These are phyloP conservation scores for Oasisia sp. DNA, from an alignment of 2,888 invertebrate species.

Conservation along the genomic window DNA sequence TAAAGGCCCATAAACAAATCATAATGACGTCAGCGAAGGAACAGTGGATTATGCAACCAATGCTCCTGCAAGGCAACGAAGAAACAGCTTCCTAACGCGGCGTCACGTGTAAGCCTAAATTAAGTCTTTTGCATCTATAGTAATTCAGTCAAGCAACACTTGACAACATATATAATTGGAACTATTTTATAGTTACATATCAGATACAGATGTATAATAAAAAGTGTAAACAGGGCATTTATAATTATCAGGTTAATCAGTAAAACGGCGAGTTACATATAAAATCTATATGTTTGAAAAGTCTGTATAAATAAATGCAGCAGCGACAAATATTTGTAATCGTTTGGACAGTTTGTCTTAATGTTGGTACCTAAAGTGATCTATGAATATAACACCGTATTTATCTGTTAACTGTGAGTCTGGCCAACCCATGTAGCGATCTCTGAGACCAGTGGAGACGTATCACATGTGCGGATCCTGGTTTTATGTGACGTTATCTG, in stretches of 20 bases:
- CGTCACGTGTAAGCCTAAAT: no score
- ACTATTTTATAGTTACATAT: not conserved
- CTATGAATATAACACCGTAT: not conserved
- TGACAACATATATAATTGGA: no score
- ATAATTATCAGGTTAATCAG: not conserved
- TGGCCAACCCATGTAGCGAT: not conserved
- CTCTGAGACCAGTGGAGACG: not conserved
- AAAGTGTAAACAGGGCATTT: not conserved
- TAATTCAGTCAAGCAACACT: no score
- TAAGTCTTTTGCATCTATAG: no score
- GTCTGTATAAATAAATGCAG: not conserved
- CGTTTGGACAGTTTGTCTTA: not conserved
- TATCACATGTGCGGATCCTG: not conserved
- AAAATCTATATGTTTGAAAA: not conserved
- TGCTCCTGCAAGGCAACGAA: not conserved
- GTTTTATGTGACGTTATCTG: not conserved
- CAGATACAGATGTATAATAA: no score
- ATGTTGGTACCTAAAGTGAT: not conserved
- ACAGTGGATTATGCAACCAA: not conserved
- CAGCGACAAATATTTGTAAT: not conserved
- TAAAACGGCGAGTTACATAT: not conserved
- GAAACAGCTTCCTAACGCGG: not conserved
- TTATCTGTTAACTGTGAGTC: not conserved
- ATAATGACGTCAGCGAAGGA: not conserved
- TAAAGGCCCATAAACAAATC: not conserved